phyloP scores from a whole-genome alignment of 2,113 vertebrate species.

The Silurus glanis region DNA sequence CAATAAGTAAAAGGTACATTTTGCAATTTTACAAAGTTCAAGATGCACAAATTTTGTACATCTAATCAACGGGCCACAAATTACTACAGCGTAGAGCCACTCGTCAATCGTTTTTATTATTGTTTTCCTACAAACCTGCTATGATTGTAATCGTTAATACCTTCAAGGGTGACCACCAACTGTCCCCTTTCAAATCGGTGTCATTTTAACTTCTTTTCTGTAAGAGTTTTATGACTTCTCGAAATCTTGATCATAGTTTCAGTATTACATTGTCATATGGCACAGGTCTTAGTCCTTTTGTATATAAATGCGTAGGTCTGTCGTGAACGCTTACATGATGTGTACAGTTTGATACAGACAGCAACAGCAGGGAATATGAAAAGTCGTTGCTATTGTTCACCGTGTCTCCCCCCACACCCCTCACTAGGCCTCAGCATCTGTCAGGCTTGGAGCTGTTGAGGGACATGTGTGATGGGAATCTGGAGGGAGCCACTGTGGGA shows the following conservation, averaged over 20 bases:
- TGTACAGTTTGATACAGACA: neutral
- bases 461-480: conserved; percentile 83
- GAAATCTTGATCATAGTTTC: neutral
- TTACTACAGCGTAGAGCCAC: neutral
- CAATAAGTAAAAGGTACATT: neutral
- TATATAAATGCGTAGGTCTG: neutral
- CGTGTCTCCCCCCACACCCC: conserved; percentile 19
- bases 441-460: conserved; percentile 87
- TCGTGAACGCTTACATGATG: too few species aligned
- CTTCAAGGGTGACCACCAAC: neutral
- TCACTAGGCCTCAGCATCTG: conserved; percentile 88
- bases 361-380: neutral
- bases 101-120: neutral
- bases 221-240: neutral
- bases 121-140: neutral
- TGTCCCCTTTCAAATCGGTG: neutral
- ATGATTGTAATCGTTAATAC: neutral
- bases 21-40: neutral
- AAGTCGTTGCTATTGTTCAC: conserved; percentile 55
- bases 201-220: neutral
- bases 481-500: conserved; percentile 86
- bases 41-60: neutral
- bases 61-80: neutral
- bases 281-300: neutral
- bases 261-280: neutral